These are phyloP conservation scores for Ostrea denselamellosa DNA, from an alignment of 1,140 invertebrate species.

Conservation along the genomic window DNA sequence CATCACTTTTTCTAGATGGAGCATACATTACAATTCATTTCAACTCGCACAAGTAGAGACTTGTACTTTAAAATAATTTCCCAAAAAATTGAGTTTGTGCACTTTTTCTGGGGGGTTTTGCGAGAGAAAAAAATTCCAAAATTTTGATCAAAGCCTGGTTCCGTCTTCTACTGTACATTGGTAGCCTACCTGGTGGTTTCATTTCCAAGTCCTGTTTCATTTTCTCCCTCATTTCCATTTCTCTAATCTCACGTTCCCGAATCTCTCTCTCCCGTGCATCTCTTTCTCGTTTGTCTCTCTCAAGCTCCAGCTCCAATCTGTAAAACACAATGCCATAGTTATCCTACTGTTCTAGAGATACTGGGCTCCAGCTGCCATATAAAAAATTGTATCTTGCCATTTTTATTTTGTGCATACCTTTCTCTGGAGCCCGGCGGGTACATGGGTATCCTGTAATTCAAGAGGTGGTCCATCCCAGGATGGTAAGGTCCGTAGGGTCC, in stretches of 20 bases:
- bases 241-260: constrained; percentile 88
- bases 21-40: no score
- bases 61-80: no score
- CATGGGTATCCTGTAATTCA: constrained; percentile 78
- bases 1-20: no score
- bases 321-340: constrained; percentile 45
- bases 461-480: constrained; percentile 84
- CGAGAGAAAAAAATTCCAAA: no score
- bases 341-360: neutral
- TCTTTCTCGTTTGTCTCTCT: constrained; percentile 90
- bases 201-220: constrained; percentile 77
- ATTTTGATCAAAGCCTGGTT: neutral
- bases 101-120: no score
- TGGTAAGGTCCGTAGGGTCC: constrained; percentile 60
- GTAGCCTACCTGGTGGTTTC: constrained; percentile 74
- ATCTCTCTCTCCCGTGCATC: constrained; percentile 87
- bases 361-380: neutral
- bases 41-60: no score
- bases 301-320: constrained; percentile 88
- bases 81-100: no score
- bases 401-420: constrained; percentile 77
- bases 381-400: neutral
- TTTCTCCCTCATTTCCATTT: constrained; percentile 86
- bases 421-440: constrained; percentile 84
- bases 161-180: neutral